Evolutionary conservation across 2,113 vertebrate species (phyloP), one percentile per base, ranked within the genome.

Genomic region (Larimichthys polyactis): DNA sequence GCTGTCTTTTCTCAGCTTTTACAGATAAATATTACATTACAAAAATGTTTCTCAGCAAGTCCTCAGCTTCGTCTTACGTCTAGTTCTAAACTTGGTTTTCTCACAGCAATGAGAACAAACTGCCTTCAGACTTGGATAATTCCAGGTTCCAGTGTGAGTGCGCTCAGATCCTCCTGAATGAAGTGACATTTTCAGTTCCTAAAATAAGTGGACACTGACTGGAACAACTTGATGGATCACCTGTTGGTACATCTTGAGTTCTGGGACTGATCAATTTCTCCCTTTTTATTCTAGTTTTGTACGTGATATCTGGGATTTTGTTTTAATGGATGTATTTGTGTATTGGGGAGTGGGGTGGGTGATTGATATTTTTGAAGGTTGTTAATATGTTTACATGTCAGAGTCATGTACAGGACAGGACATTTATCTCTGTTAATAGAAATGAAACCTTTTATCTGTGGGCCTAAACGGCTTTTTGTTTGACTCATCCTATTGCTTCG

Each of bases 381-480:
- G 66, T 71, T 71, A 10, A 75, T 59, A 64, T 74, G 62, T 84
- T 84, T 83, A 84, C 40, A 51, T 73, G 71, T 69, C 69, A 11
- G 20, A 19, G 62, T 60, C 11, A 54, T 81, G 65, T 81, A 83
- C 9, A 75, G n/a, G 58, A 55, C 24, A 24, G 27, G 8, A 71
- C 59, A 65, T 69, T 44, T 58, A 48, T 83, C 17, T 74, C 40
- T 82, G 65, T 84, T 76, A n/a, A 71, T 81, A 72, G 9, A 24
- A 84, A 88, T 19, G 7, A 63, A 66, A 17, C n/a, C 11, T 64
- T 79, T 36, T 71, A 70, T 75, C 44, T 64, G 11, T 79, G 11
- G n/a, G 62, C 54, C 54, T 16, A 4, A 48, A 9, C 29, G 36
- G 14, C 17, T 49, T 58, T 51, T 67, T 48, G 29, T 74, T 86